These are phyloP conservation scores for Cepaea nemoralis DNA, from an alignment of 1,140 invertebrate species.

Conservation along the genomic window DNA sequence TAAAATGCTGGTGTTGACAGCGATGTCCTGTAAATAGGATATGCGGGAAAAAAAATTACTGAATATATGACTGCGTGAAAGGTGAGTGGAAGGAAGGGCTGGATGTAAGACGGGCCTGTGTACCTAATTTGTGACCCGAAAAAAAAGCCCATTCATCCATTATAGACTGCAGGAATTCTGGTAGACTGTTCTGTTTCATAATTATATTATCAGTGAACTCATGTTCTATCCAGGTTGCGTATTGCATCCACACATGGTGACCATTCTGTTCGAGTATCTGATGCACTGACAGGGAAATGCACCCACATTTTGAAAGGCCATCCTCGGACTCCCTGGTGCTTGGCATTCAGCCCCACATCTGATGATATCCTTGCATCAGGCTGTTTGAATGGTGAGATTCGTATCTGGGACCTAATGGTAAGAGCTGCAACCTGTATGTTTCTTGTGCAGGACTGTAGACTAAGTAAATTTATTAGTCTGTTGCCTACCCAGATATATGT, in stretches of 20 bases:
- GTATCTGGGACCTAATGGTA: constrained; percentile 91
- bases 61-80: too few species aligned
- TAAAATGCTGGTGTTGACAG: too few species aligned
- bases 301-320: constrained; percentile 85
- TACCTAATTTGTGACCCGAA: too few species aligned
- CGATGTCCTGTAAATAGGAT: too few species aligned
- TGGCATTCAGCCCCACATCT: constrained; percentile 89
- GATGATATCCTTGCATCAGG: constrained; percentile 88
- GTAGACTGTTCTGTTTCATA: too few species aligned
- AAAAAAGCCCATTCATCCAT: too few species aligned
- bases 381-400: constrained; percentile 89
- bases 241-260: constrained; percentile 92
- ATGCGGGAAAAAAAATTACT: too few species aligned
- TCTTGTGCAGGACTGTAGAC: not conserved
- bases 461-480: not conserved
- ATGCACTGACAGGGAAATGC: constrained; percentile 83
- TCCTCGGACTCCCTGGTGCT: constrained; percentile 91
- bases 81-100: too few species aligned
- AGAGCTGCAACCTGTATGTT: too few species aligned
- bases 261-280: constrained; percentile 90
- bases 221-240: constrained; percentile 77
- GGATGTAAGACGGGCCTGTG: too few species aligned
- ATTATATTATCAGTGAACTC: too few species aligned
- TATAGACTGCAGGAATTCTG: too few species aligned
- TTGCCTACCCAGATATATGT: not conserved